Conservation (phyloP, 2,797 vertebrate species). For the Octomys mimax region DNA sequence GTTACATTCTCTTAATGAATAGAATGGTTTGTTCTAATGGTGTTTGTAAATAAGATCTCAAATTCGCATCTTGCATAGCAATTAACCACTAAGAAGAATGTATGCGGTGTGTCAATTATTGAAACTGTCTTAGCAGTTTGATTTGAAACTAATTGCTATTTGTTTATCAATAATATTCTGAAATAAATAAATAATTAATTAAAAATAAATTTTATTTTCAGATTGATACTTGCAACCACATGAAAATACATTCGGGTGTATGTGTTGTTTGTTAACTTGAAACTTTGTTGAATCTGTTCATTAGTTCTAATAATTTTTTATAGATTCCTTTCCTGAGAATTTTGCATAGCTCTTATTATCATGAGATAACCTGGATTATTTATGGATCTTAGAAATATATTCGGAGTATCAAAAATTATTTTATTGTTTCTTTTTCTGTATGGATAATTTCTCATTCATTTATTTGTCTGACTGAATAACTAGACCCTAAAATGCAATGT, state of each 20-base stretch:
- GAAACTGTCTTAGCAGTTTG: too few species aligned
- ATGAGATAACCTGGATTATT: background rate
- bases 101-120: too few species aligned
- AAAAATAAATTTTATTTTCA: too few species aligned
- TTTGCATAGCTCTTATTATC: background rate
- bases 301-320: slow-evolving; percentile 10
- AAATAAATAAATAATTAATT: too few species aligned
- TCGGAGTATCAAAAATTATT: background rate
- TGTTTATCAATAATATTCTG: too few species aligned
- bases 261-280: background rate
- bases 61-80: too few species aligned
- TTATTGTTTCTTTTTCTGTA: background rate
- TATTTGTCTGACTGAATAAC: background rate
- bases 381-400: background rate
- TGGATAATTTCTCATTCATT: background rate
- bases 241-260: background rate
- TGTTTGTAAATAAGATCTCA: too few species aligned
- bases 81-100: too few species aligned
- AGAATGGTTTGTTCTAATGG: too few species aligned
- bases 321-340: background rate
- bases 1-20: too few species aligned
- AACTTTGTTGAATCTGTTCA: background rate
- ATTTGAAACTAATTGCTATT: too few species aligned
- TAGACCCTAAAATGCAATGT: background rate
- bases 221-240: background rate